Percentiles rank a stretch among this genome's conserved stretches.
Evolutionary conservation across 2,797 vertebrate species (phyloP).

Genomic region (Rhinichthys osculus): DNA sequence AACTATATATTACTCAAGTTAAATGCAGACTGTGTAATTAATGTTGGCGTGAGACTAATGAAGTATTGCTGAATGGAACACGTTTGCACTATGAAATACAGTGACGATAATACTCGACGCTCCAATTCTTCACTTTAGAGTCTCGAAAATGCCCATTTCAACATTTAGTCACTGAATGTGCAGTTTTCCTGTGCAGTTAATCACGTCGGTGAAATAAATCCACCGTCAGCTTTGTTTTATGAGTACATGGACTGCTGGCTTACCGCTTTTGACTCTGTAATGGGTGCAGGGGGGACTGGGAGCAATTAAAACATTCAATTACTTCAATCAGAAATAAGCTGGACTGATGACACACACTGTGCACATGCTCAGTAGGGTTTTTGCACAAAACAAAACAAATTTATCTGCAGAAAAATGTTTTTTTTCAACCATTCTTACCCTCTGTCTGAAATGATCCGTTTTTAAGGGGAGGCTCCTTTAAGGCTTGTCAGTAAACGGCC

Average conservation of each 20-base stretch:
- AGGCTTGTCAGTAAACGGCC: too few species aligned
- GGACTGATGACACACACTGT: not conserved
- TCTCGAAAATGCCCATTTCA: constrained; percentile 37
- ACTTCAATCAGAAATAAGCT: constrained; percentile 42
- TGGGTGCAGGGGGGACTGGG: constrained; percentile 24
- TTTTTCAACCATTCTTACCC: too few species aligned
- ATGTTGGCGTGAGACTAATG: constrained; percentile 42
- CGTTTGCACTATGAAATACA: constrained; percentile 32
- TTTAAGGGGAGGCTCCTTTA: too few species aligned
- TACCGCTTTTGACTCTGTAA: constrained; percentile 13
- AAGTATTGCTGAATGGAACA: constrained; percentile 47
- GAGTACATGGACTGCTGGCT: constrained; percentile 33
- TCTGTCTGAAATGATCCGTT: too few species aligned
- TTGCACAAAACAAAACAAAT: too few species aligned
- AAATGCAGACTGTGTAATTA: constrained; percentile 55
- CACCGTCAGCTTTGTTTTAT: constrained; percentile 31
- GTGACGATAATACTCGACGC: constrained; percentile 36
- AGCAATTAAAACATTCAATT: constrained; percentile 17
- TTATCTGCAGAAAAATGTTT: too few species aligned
- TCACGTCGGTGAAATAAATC: constrained; percentile 44
- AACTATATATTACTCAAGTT: constrained; percentile 53
- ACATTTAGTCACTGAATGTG: constrained; percentile 17
- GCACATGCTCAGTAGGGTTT: not conserved
- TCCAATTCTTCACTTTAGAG: constrained; percentile 35
- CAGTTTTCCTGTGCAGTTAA: constrained; percentile 44